These are phyloP conservation scores for Gymnothorax reevesii DNA, from an alignment of 2,797 vertebrate genomes.

Conservation along the genomic window DNA sequence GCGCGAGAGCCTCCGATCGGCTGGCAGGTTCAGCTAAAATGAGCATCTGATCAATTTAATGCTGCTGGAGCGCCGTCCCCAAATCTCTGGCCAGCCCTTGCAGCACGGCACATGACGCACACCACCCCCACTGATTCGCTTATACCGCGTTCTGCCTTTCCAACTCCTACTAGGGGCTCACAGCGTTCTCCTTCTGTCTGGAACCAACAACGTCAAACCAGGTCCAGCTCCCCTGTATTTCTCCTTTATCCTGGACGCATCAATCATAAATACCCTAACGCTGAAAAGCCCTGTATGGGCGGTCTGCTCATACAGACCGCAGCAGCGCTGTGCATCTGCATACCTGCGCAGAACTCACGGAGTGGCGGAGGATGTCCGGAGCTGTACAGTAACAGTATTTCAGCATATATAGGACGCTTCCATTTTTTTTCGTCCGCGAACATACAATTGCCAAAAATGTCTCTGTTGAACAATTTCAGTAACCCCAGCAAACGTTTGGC, in stretches of 20 bases:
- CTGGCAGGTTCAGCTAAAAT: slow-evolving; percentile 63
- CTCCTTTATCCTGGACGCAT: neutral
- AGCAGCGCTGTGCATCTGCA: neutral
- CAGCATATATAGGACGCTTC: neutral
- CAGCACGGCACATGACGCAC: slow-evolving; percentile 73
- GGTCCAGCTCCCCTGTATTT: neutral
- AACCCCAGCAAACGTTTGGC: slow-evolving; percentile 25
- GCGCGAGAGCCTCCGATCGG: slow-evolving; percentile 49
- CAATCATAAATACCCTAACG: neutral
- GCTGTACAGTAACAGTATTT: neutral
- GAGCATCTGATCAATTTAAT: slow-evolving; percentile 52
- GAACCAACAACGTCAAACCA: slow-evolving; percentile 17
- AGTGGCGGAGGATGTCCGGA: neutral
- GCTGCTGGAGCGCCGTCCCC: slow-evolving; percentile 41
- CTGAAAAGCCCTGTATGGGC: neutral
- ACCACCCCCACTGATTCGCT: slow-evolving; percentile 44
- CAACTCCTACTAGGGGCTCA: slow-evolving; percentile 33
- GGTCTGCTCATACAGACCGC: neutral
- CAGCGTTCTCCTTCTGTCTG: slow-evolving; percentile 25
- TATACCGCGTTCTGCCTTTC: slow-evolving; percentile 26
- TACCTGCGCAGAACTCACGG: neutral
- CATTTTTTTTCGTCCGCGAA: neutral
- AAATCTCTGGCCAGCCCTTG: slow-evolving; percentile 48
- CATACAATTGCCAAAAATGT: slow-evolving; percentile 13
- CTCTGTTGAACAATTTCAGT: slow-evolving; percentile 17